A percentile compares a stretch with the other conserved stretches of the same genome.
Evolutionary conservation across 2,113 vertebrate genomes (phyloP).

Genomic region (Peromyscus maniculatus): DNA sequence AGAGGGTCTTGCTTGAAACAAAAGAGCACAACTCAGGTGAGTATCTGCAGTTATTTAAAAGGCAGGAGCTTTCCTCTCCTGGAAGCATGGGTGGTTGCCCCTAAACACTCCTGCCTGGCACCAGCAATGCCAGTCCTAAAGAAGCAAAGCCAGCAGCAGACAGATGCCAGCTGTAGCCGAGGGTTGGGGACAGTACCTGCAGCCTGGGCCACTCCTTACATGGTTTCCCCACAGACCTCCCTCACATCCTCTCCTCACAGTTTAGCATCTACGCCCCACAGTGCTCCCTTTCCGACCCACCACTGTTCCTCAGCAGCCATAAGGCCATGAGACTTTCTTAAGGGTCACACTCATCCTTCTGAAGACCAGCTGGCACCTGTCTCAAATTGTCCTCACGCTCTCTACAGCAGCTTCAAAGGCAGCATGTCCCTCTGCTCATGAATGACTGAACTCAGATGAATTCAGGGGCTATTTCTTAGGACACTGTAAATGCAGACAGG

Average conservation of each 20-base stretch:
- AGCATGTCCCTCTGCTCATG: not conserved
- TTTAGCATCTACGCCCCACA: constrained; percentile 8
- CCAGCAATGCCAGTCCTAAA: not conserved
- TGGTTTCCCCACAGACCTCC: not conserved
- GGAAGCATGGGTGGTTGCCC: not conserved
- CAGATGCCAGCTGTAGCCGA: not conserved
- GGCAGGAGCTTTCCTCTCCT: not conserved
- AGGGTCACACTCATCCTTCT: not conserved
- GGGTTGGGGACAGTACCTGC: not conserved
- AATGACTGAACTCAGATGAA: not conserved
- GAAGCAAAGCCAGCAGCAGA: not conserved
- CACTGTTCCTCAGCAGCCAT: not conserved
- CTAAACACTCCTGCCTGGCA: not conserved
- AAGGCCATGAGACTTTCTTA: not conserved
- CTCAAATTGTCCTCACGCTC: not conserved
- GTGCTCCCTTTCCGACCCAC: not conserved
- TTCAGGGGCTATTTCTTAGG: not conserved
- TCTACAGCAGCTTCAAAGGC: not conserved
- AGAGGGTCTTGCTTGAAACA: too few relatives aligned
- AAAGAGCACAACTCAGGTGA: not conserved
- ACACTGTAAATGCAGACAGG: not conserved
- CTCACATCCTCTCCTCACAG: not conserved
- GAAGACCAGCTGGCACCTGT: not conserved
- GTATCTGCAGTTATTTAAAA: not conserved
- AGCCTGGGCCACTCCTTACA: not conserved